A percentile compares a stretch with the other conserved stretches of the same genome.
Evolutionary conservation across 2,888 invertebrate genomes (phyloP).

Genomic region (Drosophila stalkeri): DNA sequence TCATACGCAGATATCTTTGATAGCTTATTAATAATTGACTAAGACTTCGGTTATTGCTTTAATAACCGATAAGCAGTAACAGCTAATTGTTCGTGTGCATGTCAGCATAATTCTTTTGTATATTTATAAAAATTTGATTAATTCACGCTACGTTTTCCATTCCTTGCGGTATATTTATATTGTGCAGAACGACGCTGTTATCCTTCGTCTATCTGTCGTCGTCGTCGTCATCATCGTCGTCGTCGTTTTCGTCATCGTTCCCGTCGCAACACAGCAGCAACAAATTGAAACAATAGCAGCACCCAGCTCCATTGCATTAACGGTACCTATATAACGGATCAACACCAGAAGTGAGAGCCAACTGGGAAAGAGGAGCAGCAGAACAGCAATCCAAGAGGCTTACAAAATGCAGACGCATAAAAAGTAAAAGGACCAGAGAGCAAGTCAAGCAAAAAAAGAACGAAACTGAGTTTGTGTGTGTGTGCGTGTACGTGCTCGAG

Average conservation of each 20-base stretch:
- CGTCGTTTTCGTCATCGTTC: slow-evolving; percentile 50
- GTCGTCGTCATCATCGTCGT: slow-evolving; percentile 44
- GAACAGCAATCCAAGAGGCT: slow-evolving; percentile 18
- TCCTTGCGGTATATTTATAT: slow-evolving; percentile 15
- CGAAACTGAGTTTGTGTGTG: slow-evolving; percentile 16
- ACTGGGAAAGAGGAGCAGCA: slow-evolving; percentile 5
- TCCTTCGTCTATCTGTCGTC: slow-evolving; percentile 64
- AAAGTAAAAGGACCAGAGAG: slow-evolving; percentile 30
- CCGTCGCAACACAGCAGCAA: slow-evolving; percentile 42
- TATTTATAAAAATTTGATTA: neutral
- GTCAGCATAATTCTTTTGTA: neutral
- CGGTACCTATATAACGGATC: slow-evolving; percentile 50
- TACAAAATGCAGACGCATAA: slow-evolving; percentile 41
- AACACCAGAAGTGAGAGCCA: slow-evolving; percentile 8
- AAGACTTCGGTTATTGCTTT: neutral
- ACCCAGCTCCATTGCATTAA: slow-evolving; percentile 31
- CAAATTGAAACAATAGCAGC: slow-evolving; percentile 17
- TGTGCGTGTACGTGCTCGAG: neutral
- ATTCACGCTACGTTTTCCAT: slow-evolving; percentile 1
- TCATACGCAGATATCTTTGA: neutral
- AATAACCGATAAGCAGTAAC: neutral
- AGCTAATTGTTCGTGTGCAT: neutral
- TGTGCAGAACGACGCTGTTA: slow-evolving; percentile 60
- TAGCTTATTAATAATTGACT: neutral
- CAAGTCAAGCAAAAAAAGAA: neutral